Base-by-base conservation (phyloP, 2,888 invertebrate genomes). In the Ctena decussata region DNA sequence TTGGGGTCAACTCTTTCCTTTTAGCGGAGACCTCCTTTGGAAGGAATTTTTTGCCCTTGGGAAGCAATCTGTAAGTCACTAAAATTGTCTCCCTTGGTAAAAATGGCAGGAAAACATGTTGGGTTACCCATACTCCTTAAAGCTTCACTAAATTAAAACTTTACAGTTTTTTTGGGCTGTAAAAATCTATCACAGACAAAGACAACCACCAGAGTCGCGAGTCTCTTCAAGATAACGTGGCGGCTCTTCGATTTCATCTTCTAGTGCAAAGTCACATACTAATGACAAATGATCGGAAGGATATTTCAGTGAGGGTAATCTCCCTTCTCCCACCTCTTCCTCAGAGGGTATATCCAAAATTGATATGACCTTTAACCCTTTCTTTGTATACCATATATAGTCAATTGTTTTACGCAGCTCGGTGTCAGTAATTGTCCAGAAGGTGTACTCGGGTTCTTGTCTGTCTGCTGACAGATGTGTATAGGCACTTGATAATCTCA, bases 231-330 rank as follows among this genome's bases (percentile, higher is more conserved):
- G 41, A 41, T 6, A 41, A 41, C 15, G 6, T 41, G 6, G 8
- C 15, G 6, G 8, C 6, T 41, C 8, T 41, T 41, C 15, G 41
- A 53, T 8, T 15, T 53, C 53, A 53, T 11, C 18, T 35, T 74
- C 74, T n/a, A 91, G 41, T 30, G 86, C 76, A 75, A 94, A 89
- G 78, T 95, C 94, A 87, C 91, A 91, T 1, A 94, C 97, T 84
- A 98, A 96, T 0, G 97, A 97, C 93, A 98, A 97, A 94, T 98
- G 98, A 96, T 98, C 98, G 0, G 97, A 98, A 0, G 98, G 97
- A 95, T 97, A 98, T 76, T 96, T 95, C 89, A 96, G 96, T 76
- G 97, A 97, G 0, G 98, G 98, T 32, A 97, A 97, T 71, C 97
- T 96, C 89, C 97, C 96, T 75, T 96, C 96, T 0, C 97, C 97